Evolutionary conservation across 37 sponge, comb jelly and placozoan species (phyloP), one percentile per base, ranked within the genome.

Genomic region (Hexactinellida sp.): DNA sequence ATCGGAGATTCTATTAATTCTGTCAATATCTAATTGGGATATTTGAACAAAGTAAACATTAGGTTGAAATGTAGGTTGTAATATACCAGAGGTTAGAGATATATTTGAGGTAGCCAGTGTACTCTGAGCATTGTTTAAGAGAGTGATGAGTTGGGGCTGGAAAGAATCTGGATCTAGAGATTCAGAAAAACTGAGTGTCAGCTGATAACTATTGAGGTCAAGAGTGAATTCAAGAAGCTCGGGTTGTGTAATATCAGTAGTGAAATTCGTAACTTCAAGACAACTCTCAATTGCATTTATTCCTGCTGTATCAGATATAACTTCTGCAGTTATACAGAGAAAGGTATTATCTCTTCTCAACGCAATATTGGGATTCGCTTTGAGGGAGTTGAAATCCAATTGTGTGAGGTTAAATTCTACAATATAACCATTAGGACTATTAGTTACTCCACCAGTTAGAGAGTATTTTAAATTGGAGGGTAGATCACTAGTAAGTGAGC

Each of bases 361-460:
- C 0, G 88, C 95, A 1, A 94, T 38, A 1, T 55, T 13, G 38
- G 54, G 36, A 38, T 89, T 89, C 0, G 91, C 89, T 83, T 94
- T 94, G 82, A 94, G 88, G 32, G 38, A 55, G 1, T 89, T 85
- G 36, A 94, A 54, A 55, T 91, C 94, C 16, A 91, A 92, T 37
- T 90, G 87, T 7, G 89, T 90, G 37, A 94, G 85, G 25, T 88
- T 54, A n/a, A 94, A 54, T 7, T 28, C 30, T 25, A 94, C 82
- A 24, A 82, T 52, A 16, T 86, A 54, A 32, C 92, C 87, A 32
- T 92, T 92, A 24, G 85, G 85, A 36, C 63, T 24, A 16, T 83
- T 54, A 3, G 83, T 87, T 32, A 39, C 39, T 0, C 96, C 96
- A 28, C 93, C 96, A 41, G 90, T 90, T 0, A 95, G 90, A 7